A percentile compares a stretch with the other conserved stretches of the same genome.
Evolutionary conservation across 2,113 vertebrate species (phyloP).

Genomic region (Serilophus lunatus): DNA sequence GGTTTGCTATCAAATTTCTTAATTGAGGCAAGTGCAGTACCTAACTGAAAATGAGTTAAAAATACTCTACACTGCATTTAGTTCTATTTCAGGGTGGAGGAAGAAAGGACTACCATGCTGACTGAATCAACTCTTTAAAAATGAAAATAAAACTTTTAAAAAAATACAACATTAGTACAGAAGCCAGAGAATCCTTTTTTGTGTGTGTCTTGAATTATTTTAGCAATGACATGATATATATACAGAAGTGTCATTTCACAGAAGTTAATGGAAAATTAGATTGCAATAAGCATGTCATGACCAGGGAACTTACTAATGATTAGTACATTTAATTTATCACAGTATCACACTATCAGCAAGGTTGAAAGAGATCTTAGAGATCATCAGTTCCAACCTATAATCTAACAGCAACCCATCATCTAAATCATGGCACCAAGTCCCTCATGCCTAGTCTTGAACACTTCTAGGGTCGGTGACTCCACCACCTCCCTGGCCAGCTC

Average conservation of each 20-base stretch:
- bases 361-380: too few relatives aligned
- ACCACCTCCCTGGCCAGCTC: too few relatives aligned
- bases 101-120: background rate
- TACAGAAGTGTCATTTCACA: background rate
- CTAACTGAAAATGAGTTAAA: background rate
- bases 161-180: background rate
- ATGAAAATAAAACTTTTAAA: background rate
- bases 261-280: background rate
- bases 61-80: background rate
- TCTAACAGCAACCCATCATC: too few relatives aligned
- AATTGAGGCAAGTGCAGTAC: background rate
- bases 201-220: background rate
- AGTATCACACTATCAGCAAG: too few relatives aligned
- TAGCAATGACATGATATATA: background rate
- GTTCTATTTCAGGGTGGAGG: background rate
- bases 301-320: background rate
- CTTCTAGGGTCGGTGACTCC: too few relatives aligned
- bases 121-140: background rate
- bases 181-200: background rate
- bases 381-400: too few relatives aligned
- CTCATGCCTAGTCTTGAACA: too few relatives aligned
- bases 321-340: background rate
- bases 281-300: background rate
- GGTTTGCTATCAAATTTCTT: background rate
- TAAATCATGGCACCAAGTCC: too few relatives aligned